Percentiles rank a stretch among this genome's conserved stretches.
These are phyloP conservation scores for Polydrusus cervinus DNA, from an alignment of 2,888 invertebrate species.

Conservation along the genomic window DNA sequence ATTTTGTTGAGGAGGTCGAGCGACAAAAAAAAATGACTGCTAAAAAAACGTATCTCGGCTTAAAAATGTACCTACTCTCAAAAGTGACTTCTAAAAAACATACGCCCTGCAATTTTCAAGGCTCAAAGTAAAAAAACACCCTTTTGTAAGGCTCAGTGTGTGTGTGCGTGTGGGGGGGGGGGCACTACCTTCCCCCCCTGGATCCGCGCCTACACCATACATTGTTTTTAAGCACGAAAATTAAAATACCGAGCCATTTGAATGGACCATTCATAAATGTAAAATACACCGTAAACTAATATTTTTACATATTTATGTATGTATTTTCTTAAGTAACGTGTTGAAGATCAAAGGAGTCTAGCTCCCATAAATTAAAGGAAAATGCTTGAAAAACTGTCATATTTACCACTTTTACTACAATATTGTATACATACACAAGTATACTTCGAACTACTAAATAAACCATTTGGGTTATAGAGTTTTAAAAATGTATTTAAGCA, in stretches of 20 bases:
- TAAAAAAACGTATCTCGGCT: too few species aligned
- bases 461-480: constrained; percentile 4
- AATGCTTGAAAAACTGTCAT: constrained; percentile 24
- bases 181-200: too few species aligned
- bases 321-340: background rate
- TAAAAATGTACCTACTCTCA: too few species aligned
- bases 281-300: background rate
- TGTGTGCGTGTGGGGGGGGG: too few species aligned
- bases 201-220: too few species aligned
- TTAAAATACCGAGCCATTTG: constrained; percentile 21
- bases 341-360: constrained; percentile 21
- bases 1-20: too few species aligned
- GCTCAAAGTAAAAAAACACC: too few species aligned
- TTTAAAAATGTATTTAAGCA: background rate
- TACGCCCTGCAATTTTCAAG: too few species aligned
- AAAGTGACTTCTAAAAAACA: too few species aligned
- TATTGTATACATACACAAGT: background rate
- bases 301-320: background rate
- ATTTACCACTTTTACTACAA: constrained; percentile 18
- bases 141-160: too few species aligned
- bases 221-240: too few species aligned
- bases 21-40: too few species aligned
- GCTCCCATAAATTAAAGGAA: constrained; percentile 17
- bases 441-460: constrained; percentile 13
- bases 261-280: constrained; percentile 35